Evolutionary conservation across 2,888 invertebrate species (phyloP).

Genomic region (Aporophyla lueneburgensis): DNA sequence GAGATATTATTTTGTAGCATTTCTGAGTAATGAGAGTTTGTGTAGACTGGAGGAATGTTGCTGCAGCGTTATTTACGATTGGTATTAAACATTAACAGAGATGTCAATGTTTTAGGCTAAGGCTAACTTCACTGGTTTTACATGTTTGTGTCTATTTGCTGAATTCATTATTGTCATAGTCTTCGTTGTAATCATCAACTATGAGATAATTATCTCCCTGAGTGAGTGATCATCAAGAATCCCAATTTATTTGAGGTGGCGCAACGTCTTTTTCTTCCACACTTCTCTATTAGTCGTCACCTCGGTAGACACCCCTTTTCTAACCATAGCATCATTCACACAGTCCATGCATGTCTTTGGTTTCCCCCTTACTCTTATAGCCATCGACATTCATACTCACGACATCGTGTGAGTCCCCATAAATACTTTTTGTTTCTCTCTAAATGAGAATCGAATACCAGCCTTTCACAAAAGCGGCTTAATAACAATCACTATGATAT

Average conservation of each 20-base stretch:
- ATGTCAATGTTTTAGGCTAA: constrained; percentile 10
- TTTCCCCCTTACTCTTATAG: too few relatives aligned
- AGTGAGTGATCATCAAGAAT: too few relatives aligned
- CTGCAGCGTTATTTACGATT: background rate
- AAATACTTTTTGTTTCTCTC: background rate
- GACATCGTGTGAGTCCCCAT: too few relatives aligned
- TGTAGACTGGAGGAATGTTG: background rate
- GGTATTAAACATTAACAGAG: background rate
- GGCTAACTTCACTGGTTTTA: background rate
- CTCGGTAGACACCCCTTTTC: too few relatives aligned
- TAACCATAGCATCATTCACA: too few relatives aligned
- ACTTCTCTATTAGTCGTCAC: too few relatives aligned
- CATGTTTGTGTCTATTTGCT: background rate
- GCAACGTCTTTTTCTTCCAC: too few relatives aligned
- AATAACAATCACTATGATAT: background rate
- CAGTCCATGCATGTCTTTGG: too few relatives aligned
- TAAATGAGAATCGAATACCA: background rate
- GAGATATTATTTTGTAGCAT: constrained; percentile 35
- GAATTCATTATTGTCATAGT: background rate
- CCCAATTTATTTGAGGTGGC: too few relatives aligned
- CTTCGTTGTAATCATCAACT: background rate
- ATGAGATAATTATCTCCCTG: background rate
- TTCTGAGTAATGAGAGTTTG: background rate
- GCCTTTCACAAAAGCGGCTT: background rate
- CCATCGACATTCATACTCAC: too few relatives aligned